A percentile compares a stretch with the other conserved stretches of the same genome.
phyloP scores from a whole-genome alignment of 2,888 invertebrate species.

The Macrosiphum euphorbiae region DNA sequence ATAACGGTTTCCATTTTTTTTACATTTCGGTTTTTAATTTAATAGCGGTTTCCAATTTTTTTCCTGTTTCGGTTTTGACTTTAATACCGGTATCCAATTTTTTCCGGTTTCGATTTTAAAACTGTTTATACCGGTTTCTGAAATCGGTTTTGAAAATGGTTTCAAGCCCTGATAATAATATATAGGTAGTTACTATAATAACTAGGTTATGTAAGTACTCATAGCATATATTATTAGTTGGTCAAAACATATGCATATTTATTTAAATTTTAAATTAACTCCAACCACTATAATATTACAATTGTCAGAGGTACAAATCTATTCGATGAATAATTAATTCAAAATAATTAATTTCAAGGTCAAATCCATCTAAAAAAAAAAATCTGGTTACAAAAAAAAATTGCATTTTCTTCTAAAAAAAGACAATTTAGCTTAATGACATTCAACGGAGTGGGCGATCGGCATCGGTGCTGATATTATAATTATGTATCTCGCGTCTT shows the following conservation, averaged over 20 bases:
- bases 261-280: not conserved
- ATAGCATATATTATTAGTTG: not conserved
- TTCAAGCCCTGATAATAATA: too few relatives aligned
- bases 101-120: too few relatives aligned
- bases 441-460: not conserved
- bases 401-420: conserved; percentile 3
- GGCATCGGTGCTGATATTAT: conserved; percentile 2
- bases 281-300: not conserved
- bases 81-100: too few relatives aligned
- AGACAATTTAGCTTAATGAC: not conserved
- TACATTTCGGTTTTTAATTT: too few relatives aligned
- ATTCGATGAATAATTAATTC: not conserved
- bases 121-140: too few relatives aligned
- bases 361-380: not conserved
- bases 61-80: too few relatives aligned
- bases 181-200: not conserved
- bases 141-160: too few relatives aligned
- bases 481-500: conserved; percentile 51
- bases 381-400: not conserved
- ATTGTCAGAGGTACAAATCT: not conserved
- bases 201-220: not conserved
- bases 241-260: not conserved
- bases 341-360: conserved; percentile 26
- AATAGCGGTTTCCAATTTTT: too few relatives aligned
- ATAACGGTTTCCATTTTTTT: too few relatives aligned